Evolutionary conservation across 2,113 vertebrate species (phyloP).

Genomic region (Chaetorhynchus papuensis): DNA sequence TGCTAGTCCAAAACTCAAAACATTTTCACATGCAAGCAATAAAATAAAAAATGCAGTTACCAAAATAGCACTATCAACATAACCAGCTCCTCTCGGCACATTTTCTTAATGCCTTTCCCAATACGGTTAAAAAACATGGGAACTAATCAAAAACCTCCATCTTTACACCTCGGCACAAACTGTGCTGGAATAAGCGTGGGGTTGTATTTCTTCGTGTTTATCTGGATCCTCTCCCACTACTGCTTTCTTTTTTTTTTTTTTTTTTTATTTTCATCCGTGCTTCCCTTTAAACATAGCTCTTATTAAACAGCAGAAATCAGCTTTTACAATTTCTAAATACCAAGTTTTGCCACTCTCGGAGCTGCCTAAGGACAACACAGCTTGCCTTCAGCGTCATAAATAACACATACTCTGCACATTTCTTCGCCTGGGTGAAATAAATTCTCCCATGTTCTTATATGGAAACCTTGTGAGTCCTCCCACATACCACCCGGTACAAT

Average conservation of each 20-base stretch:
- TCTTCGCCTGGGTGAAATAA: constrained; percentile 15
- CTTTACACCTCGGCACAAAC: constrained; percentile 27
- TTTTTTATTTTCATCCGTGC: not conserved
- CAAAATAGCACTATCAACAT: constrained; percentile 60
- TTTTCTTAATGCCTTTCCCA: constrained; percentile 65
- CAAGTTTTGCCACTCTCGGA: not conserved
- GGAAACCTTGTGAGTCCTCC: constrained; percentile 36
- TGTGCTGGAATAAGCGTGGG: not conserved
- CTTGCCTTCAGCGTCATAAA: not conserved
- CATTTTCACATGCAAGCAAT: not conserved
- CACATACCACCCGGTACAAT: not conserved
- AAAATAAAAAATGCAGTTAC: constrained; percentile 1
- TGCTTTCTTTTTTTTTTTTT: not conserved
- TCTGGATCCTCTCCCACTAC: not conserved
- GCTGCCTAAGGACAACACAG: not conserved
- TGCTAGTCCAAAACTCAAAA: not conserved
- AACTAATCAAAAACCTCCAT: constrained; percentile 23
- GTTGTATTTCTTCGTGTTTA: not conserved
- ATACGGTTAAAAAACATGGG: constrained; percentile 55
- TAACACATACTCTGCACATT: constrained; percentile 1
- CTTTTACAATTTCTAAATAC: not conserved
- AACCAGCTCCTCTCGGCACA: constrained; percentile 36
- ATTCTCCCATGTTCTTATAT: constrained; percentile 65
- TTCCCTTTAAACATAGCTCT: not conserved
- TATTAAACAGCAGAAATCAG: not conserved